Percentiles rank a stretch among this genome's conserved stretches.
Conservation (phyloP, 2,113 vertebrate genomes). For the Porphyrio hochstetteri region DNA sequence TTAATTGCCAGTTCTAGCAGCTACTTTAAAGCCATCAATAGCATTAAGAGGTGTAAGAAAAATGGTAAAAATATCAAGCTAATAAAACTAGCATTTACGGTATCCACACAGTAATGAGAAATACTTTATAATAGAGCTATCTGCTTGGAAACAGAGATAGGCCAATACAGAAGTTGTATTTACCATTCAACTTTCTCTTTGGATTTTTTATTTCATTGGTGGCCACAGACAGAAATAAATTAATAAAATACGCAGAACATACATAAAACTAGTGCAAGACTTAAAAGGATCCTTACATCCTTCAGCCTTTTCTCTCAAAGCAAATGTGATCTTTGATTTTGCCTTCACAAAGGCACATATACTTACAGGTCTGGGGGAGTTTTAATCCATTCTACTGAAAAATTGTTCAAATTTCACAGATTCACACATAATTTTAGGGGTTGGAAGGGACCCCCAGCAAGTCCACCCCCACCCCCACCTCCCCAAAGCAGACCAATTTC, state of each 20-base stretch:
- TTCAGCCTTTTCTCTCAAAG: background rate
- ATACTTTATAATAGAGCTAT: background rate
- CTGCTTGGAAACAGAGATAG: background rate
- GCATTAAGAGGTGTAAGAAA: background rate
- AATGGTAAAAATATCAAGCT: background rate
- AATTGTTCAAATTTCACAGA: background rate
- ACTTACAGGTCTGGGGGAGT: background rate
- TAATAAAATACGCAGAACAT: background rate
- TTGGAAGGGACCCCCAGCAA: too few relatives aligned
- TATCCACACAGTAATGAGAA: background rate
- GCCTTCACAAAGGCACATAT: background rate
- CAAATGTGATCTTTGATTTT: background rate
- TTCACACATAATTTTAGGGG: too few relatives aligned
- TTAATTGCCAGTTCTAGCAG: background rate
- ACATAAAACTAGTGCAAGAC: background rate
- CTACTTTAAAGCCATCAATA: background rate
- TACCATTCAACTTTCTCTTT: background rate
- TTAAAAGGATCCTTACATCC: background rate
- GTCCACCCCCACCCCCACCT: too few relatives aligned
- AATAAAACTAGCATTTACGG: background rate
- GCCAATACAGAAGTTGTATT: background rate
- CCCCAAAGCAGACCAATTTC: background rate
- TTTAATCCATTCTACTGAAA: background rate
- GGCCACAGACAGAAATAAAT: background rate
- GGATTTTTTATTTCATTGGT: background rate